Evolutionary conservation across 2,888 invertebrate genomes (phyloP), one percentile per base, ranked within the genome.

Genomic region (Erebia palarica): DNA sequence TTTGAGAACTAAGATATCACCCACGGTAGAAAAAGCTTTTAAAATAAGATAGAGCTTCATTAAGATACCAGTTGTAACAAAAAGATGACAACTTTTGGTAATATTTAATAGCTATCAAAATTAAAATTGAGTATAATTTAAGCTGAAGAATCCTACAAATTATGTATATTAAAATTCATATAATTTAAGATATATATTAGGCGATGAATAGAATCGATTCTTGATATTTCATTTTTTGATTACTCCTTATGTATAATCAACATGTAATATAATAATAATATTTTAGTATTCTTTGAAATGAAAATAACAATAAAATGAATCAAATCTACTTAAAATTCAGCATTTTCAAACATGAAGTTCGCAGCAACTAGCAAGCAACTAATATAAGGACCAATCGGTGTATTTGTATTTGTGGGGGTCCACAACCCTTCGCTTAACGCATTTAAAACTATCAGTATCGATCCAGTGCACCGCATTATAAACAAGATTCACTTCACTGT

Each of bases 361-460:
- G 27, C 49, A 67, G 18, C 65, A 49, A 44, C n/a, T 59, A 67
- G 42, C 65, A 59, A 44, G 51, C 59, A 58, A 59, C 71, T 71
- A 74, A 74, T 75, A 74, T 74, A 69, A 72, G 69, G 72, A 75
- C 66, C 78, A 77, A 69, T 75, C 70, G 68, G 36, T 66, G 78
- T 77, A 70, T 75, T 61, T 61, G 53, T 75, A 74, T 73, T 79
- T 77, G 75, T 74, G 78, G 81, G 83, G 83, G 88, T 86, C 83
- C 75, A 75, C 82, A 87, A 89, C 92, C 91, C 91, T 91, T 90
- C 88, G 81, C 78, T 84, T 83, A 76, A 73, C 78, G 82, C 86
- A 84, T 88, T 91, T 86, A 87, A 89, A 89, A 87, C 85, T 86
- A 78, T 77, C 75, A 68, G 71, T 84, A 89, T 90, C 81, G 88